Conservation (phyloP, 2,113 vertebrate species). For the Gambusia holbrooki region DNA sequence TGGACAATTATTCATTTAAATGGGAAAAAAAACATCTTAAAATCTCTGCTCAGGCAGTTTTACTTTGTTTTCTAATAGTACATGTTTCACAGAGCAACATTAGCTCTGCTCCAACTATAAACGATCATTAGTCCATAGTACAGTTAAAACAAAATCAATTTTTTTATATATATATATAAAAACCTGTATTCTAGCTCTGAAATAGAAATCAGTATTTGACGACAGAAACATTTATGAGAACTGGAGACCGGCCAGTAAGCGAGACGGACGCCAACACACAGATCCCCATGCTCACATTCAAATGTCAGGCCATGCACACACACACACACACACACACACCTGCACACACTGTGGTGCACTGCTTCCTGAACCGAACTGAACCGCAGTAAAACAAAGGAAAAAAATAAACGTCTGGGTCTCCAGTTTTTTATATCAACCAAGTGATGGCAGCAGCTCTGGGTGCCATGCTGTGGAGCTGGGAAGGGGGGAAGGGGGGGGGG, state of each 20-base stretch:
- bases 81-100: no score
- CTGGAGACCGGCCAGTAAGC: background rate
- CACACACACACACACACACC: constrained; percentile 29
- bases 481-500: background rate
- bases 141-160: no score
- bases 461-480: constrained; percentile 51
- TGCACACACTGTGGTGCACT: constrained; percentile 30
- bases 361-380: constrained; percentile 20
- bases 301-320: constrained; percentile 59
- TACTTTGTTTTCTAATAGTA: no score
- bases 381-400: constrained; percentile 1
- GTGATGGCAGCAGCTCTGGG: constrained; percentile 19
- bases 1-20: no score
- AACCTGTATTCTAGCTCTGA: background rate
- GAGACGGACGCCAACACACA: constrained; percentile 23
- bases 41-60: no score
- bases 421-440: background rate
- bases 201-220: background rate
- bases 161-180: background rate
- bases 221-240: background rate
- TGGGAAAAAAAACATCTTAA: no score
- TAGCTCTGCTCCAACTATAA: no score
- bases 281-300: constrained; percentile 51
- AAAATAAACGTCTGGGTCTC: constrained; percentile 1
- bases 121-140: no score